Percentiles rank a stretch among this genome's conserved stretches.
These are phyloP conservation scores for Monodelphis domestica DNA, from an alignment of 2,797 vertebrate genomes.

Conservation along the genomic window DNA sequence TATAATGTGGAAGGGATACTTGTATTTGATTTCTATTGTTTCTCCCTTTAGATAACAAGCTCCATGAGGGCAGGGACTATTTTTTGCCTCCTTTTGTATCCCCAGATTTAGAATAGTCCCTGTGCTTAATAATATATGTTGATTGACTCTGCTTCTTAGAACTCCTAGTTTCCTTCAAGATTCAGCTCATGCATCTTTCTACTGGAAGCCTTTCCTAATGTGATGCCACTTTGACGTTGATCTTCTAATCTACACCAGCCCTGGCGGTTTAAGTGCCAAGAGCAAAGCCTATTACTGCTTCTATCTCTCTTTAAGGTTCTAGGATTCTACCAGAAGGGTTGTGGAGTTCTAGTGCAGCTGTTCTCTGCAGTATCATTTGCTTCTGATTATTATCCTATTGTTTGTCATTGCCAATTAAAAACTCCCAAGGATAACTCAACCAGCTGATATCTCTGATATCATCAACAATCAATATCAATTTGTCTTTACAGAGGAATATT, in stretches of 20 bases:
- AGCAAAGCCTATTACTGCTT: neutral
- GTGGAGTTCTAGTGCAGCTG: neutral
- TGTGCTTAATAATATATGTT: too few species aligned
- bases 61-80: neutral
- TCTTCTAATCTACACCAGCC: neutral
- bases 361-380: neutral
- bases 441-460: neutral
- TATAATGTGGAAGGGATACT: too few species aligned
- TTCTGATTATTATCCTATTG: neutral
- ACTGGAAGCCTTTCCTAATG: neutral
- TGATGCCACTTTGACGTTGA: neutral
- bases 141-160: neutral
- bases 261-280: neutral
- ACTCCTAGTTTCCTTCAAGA: neutral
- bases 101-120: too few species aligned
- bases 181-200: neutral
- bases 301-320: neutral
- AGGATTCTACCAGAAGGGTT: neutral
- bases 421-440: neutral
- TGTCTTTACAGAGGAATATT: neutral
- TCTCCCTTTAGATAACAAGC: neutral
- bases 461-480: neutral
- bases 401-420: neutral
- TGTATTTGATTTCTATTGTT: neutral
- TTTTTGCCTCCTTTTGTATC: too few species aligned